Percentiles rank a stretch among this genome's conserved stretches.
phyloP scores from a whole-genome alignment of 2,797 vertebrate species.

The Neostethus bicornis region DNA sequence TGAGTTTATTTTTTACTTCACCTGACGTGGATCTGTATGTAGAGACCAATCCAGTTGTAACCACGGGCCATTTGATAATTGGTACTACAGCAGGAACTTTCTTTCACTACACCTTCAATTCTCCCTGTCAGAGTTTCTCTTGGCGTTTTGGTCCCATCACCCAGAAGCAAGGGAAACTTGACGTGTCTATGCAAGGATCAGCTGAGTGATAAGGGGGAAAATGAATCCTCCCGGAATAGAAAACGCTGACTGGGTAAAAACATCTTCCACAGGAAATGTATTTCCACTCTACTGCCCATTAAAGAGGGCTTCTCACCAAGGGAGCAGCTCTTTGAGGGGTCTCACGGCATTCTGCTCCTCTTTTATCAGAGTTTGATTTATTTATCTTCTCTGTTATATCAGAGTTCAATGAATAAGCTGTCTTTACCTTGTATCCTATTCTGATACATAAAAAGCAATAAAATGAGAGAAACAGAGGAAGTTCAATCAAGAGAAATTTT shows the following conservation, averaged over 20 bases:
- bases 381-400: slow-evolving; percentile 38
- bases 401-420: slow-evolving; percentile 19
- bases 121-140: slow-evolving; percentile 56
- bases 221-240: slow-evolving; percentile 66
- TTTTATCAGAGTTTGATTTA: slow-evolving; percentile 56
- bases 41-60: slow-evolving; percentile 22
- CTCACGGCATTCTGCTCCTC: slow-evolving; percentile 27
- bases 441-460: not conserved
- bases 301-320: slow-evolving; percentile 51
- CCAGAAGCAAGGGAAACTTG: slow-evolving; percentile 48
- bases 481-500: slow-evolving; percentile 1
- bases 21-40: slow-evolving; percentile 12
- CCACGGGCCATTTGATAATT: slow-evolving; percentile 63
- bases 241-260: slow-evolving; percentile 68
- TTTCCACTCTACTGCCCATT: slow-evolving; percentile 53
- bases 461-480: not conserved
- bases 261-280: slow-evolving; percentile 50
- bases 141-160: slow-evolving; percentile 47
- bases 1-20: slow-evolving; percentile 3
- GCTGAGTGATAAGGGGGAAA: slow-evolving; percentile 22
- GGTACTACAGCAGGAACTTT: slow-evolving; percentile 60
- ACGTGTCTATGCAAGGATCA: slow-evolving; percentile 45
- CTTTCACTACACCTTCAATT: slow-evolving; percentile 56
- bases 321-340: slow-evolving; percentile 41
- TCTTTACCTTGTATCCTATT: slow-evolving; percentile 10